Conservation (phyloP, 2,888 invertebrate genomes). For the Hydropsyche betteni region DNA sequence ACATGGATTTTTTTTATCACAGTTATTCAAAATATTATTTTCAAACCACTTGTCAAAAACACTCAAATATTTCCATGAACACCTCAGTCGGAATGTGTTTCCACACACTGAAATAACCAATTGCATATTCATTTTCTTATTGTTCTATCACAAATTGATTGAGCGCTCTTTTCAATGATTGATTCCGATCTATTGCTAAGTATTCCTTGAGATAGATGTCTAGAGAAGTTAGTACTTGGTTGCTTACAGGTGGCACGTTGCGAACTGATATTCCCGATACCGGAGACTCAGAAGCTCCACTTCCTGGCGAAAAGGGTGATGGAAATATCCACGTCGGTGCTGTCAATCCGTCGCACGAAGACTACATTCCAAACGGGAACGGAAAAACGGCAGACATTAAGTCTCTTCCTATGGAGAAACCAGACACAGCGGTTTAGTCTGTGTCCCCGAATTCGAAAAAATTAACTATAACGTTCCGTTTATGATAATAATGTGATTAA, state of each 20-base stretch:
- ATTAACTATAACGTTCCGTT: constrained; percentile 4
- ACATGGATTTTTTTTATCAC: no score
- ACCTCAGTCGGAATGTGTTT: no score
- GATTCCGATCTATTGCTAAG: no score
- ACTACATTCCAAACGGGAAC: constrained; percentile 67
- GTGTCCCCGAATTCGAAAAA: not conserved
- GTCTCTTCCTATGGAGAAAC: constrained; percentile 61
- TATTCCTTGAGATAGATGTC: constrained; percentile 38
- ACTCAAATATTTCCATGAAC: no score
- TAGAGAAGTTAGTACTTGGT: constrained; percentile 40
- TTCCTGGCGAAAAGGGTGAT: constrained; percentile 66
- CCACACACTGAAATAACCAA: no score
- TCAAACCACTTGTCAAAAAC: no score
- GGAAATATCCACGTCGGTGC: constrained; percentile 67
- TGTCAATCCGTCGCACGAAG: constrained; percentile 69
- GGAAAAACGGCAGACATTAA: constrained; percentile 57
- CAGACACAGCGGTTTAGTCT: constrained; percentile 64
- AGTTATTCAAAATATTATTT: no score
- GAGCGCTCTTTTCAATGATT: no score
- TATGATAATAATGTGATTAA: constrained; percentile 18
- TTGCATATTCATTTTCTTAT: no score
- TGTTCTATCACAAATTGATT: no score
- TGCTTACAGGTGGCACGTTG: constrained; percentile 68
- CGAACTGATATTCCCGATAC: constrained; percentile 71
- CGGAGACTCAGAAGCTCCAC: constrained; percentile 70